Percentiles rank a stretch among this genome's conserved stretches.
Evolutionary conservation across 2,797 vertebrate genomes (phyloP).

Genomic region (Arctocebus calabarensis): DNA sequence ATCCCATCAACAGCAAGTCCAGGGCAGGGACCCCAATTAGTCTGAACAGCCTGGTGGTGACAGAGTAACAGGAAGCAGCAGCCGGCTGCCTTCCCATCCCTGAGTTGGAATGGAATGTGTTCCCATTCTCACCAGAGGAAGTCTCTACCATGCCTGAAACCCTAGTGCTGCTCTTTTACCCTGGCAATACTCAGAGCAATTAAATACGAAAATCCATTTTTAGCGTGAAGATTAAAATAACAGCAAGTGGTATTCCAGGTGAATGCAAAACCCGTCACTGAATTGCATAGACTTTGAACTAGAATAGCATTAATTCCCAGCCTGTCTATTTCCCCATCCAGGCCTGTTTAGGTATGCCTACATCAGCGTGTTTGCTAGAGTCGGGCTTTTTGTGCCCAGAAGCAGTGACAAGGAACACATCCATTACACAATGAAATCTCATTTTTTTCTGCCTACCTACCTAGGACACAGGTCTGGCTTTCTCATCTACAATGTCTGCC

Average conservation of each 20-base stretch:
- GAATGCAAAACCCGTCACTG: conserved; percentile 8
- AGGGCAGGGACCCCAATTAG: not conserved
- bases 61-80: not conserved
- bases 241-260: not conserved
- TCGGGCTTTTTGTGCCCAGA: not conserved
- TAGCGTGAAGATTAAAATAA: conserved; percentile 42
- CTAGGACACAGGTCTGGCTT: not conserved
- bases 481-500: not conserved
- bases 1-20: not conserved
- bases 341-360: not conserved
- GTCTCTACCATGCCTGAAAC: not conserved
- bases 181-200: conserved; percentile 12
- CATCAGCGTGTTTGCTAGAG: not conserved
- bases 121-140: not conserved
- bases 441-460: not conserved
- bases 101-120: not conserved
- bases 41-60: not conserved
- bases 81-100: not conserved
- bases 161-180: not conserved
- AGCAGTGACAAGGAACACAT: not conserved
- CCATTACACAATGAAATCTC: not conserved
- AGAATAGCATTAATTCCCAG: not conserved
- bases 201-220: not conserved
- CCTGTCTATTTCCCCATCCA: not conserved
- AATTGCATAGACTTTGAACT: conserved; percentile 18